phyloP scores from a whole-genome alignment of 2,797 vertebrate genomes.

The Aeoliscus strigatus region DNA sequence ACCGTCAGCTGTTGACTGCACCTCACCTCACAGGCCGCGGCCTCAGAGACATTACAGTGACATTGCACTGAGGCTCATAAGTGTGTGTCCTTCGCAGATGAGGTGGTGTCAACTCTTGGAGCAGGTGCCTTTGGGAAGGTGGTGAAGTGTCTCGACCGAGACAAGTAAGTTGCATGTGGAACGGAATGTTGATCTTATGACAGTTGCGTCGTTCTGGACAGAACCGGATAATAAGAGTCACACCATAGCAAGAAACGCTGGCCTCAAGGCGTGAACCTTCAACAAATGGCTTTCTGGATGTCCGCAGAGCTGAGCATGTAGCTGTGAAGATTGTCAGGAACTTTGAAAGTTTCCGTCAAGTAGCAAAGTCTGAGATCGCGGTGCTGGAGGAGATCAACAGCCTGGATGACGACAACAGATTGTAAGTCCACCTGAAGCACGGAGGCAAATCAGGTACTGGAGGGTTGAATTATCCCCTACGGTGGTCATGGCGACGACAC shows the following conservation, averaged over 20 bases:
- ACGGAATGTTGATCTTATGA: not conserved
- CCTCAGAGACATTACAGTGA: too few species aligned
- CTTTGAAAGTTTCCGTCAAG: conserved; percentile 92
- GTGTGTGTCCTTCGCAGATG: conserved; percentile 81
- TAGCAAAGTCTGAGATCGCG: conserved; percentile 92
- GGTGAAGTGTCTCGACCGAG: conserved; percentile 90
- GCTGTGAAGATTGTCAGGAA: conserved; percentile 99
- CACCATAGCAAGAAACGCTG: too few species aligned
- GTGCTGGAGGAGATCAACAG: conserved; percentile 88
- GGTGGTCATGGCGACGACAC: too few species aligned
- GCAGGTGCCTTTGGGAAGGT: conserved; percentile 99
- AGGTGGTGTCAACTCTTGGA: conserved; percentile 92
- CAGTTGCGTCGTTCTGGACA: conserved; percentile 70
- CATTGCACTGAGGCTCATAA: too few species aligned
- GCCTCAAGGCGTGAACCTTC: too few species aligned
- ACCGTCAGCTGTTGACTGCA: conserved; percentile 36
- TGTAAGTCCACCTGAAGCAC: conserved; percentile 75
- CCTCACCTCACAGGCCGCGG: too few species aligned
- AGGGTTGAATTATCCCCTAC: too few species aligned
- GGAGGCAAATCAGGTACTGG: not conserved
- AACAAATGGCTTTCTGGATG: too few species aligned
- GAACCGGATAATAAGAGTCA: too few species aligned
- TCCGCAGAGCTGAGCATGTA: too few species aligned
- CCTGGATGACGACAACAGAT: conserved; percentile 79
- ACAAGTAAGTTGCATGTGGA: conserved; percentile 86